Evolutionary conservation across 2,797 vertebrate genomes (phyloP).

Genomic region (Petrocephalus schoutedeni): DNA sequence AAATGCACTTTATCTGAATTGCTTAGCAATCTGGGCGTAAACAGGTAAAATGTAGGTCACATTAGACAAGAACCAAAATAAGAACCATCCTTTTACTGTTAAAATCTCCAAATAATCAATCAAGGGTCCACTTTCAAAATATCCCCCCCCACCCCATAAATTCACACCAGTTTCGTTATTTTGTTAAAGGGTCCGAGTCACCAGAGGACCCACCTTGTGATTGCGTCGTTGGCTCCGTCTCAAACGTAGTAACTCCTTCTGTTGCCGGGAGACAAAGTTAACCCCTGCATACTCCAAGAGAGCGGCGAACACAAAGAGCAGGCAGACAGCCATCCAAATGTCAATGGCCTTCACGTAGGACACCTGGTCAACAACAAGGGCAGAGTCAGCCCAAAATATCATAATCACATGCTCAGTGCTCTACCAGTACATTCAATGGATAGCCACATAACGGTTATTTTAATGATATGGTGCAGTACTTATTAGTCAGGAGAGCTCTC

Average conservation of each 20-base stretch:
- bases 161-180: background rate
- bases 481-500: background rate
- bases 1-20: background rate
- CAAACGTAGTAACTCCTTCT: slow-evolving; percentile 94
- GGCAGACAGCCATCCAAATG: slow-evolving; percentile 99
- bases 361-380: slow-evolving; percentile 62
- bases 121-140: background rate
- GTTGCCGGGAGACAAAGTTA: slow-evolving; percentile 97
- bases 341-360: slow-evolving; percentile 99
- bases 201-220: slow-evolving; percentile 73
- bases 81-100: background rate
- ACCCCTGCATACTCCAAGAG: slow-evolving; percentile 95
- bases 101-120: background rate
- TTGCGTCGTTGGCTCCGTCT: slow-evolving; percentile 83
- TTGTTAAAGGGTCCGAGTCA: background rate
- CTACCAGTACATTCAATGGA: background rate
- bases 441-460: background rate
- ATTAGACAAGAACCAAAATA: background rate
- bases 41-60: background rate
- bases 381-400: background rate
- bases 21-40: background rate
- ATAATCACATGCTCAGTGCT: background rate
- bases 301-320: slow-evolving; percentile 96
- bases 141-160: background rate
- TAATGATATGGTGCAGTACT: background rate